Evolutionary conservation across 2,888 invertebrate genomes (phyloP).

Genomic region (Exocentrus adspersus): DNA sequence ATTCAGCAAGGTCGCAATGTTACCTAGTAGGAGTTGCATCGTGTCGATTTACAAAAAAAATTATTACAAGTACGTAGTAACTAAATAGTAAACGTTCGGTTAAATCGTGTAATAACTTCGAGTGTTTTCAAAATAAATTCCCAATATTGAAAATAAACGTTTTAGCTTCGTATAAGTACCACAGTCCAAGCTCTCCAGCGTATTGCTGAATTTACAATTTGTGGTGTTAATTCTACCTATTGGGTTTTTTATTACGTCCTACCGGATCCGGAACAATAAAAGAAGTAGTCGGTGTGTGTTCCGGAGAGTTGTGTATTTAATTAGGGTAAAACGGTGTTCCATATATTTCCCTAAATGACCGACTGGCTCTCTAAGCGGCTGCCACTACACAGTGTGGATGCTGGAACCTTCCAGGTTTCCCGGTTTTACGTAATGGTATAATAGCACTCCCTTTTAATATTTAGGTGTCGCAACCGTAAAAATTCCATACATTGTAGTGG

Average conservation of each 20-base stretch:
- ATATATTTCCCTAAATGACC: conserved; percentile 40
- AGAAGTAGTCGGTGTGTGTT: conserved; percentile 15
- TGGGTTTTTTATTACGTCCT: not conserved
- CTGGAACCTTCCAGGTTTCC: not conserved
- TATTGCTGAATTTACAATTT: not conserved
- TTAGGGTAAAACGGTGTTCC: conserved; percentile 35
- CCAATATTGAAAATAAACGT: no score
- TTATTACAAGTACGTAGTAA: no score
- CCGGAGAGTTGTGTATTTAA: conserved; percentile 38
- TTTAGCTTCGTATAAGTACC: no score
- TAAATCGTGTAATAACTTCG: no score
- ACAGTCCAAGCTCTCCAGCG: no score
- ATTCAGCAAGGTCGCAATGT: no score
- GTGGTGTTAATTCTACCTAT: not conserved
- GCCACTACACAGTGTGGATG: no score
- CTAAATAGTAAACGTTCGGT: no score
- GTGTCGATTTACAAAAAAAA: no score
- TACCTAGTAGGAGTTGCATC: no score
- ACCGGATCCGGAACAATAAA: conserved; percentile 9
- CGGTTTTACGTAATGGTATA: not conserved
- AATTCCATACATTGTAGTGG: not conserved
- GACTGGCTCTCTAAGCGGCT: conserved; percentile 39
- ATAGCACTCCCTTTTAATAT: not conserved
- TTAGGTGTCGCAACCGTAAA: not conserved
- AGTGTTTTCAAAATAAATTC: no score